Conservation (phyloP, 2,797 vertebrate genomes). For the Leptodactylus fallax region DNA sequence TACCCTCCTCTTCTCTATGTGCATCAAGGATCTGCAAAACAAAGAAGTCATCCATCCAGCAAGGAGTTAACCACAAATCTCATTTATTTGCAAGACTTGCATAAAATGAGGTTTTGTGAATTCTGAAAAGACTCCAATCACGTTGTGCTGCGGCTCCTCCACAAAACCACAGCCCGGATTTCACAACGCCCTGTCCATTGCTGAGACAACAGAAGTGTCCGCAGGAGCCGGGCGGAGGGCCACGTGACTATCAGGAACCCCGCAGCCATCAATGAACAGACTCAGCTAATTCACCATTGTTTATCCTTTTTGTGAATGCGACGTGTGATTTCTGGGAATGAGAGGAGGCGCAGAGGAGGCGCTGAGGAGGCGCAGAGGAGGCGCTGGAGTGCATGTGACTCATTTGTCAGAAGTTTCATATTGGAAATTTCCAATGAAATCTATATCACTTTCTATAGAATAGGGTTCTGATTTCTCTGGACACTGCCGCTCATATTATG, state of each 20-base stretch:
- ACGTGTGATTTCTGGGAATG: conserved; percentile 33
- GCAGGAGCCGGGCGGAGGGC: background rate
- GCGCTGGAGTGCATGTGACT: conserved; percentile 10
- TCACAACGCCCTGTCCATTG: conserved; percentile 31
- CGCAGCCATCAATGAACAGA: background rate
- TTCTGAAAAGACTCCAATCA: background rate
- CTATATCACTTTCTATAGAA: background rate
- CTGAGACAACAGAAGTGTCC: background rate
- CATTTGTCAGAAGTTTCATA: background rate
- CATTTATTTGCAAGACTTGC: background rate
- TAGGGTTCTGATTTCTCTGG: no score
- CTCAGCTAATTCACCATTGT: conserved; percentile 27
- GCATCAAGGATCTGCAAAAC: no score
- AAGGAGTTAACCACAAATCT: background rate
- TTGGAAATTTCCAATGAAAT: background rate
- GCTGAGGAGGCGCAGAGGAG: no score
- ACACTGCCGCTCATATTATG: no score
- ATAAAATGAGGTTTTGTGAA: background rate
- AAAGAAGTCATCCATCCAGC: background rate
- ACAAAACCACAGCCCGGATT: conserved; percentile 25
- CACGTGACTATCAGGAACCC: conserved; percentile 12
- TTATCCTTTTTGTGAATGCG: background rate
- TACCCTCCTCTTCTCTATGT: no score
- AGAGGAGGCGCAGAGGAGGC: background rate
- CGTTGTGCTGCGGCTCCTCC: conserved; percentile 31